Base-by-base conservation (phyloP, 2,113 vertebrate species). In the Rhipidura dahli region DNA sequence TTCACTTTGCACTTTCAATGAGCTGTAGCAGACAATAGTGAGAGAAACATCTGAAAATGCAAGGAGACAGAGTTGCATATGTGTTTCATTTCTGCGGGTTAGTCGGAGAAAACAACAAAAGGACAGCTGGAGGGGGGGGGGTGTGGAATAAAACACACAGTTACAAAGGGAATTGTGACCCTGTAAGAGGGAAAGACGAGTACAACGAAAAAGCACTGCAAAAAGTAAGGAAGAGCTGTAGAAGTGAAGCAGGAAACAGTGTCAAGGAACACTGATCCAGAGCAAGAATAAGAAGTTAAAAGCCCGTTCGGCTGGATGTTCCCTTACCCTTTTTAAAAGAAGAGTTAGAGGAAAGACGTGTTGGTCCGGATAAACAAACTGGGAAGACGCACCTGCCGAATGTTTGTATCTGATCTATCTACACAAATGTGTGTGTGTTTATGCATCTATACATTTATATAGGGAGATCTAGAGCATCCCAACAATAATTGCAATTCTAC, bases 1-100 rank as follows among this genome's bases (percentile, higher is more conserved):
- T 98, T 95, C 96, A 98, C 96, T 98, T 98, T 97, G 95, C 98
- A 97, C 98, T 97, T 98, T 97, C 97, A 96, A 95, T 90, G 87
- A 96, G 81, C 97, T 96, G 87, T 89, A 93, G 95, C 85, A 96
- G 97, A 98, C 98, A 97, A 97, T 97, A 95, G 97, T 97, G 97
- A 96, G 96, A 98, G 96, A 96, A 98, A 98, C 94, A 97, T 98
- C 97, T 97, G 97, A 98, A 97, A 98, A 98, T 97, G 88, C 31
- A 94, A 97, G 96, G 96, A 97, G 98, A 98, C 98, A 97, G 96
- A 97, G 93, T 96, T 90, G 97, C 98, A 98, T 97, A 95, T 98
- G 98, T 96, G 96, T 98, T 97, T 98, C 96, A 98, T 98, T 98
- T 98, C 93, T 97, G 87, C 39, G 63, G 95, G 96, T 97, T 96